Conservation (phyloP, 1,140 invertebrate genomes). For the Triops cancriformis region DNA sequence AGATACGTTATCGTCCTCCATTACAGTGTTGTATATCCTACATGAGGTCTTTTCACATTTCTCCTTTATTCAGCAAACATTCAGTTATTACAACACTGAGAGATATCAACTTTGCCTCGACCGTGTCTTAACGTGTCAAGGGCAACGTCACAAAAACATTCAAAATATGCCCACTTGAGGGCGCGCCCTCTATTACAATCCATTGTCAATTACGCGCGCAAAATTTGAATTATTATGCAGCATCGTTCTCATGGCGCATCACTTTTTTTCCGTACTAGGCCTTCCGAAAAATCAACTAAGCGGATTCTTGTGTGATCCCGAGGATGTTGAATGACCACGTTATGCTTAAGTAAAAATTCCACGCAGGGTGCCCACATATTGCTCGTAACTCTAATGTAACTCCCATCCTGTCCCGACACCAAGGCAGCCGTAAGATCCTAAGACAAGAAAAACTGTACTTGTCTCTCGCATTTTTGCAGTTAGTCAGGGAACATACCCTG, state of each 20-base stretch:
- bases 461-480: not conserved
- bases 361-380: not conserved
- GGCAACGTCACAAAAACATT: not conserved
- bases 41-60: not conserved
- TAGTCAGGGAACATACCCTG: not conserved
- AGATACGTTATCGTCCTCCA: conserved; percentile 35
- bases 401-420: not conserved
- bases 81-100: not conserved
- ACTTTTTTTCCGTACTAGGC: not conserved
- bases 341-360: not conserved
- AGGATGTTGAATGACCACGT: not conserved
- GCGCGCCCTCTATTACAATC: not conserved
- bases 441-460: not conserved
- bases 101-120: not conserved
- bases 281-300: not conserved
- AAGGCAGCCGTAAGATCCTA: not conserved
- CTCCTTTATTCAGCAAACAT: not conserved
- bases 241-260: not conserved
- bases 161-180: not conserved
- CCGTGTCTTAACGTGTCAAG: not conserved
- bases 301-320: not conserved
- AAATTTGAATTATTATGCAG: not conserved
- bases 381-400: not conserved
- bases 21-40: not conserved
- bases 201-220: not conserved